These are phyloP conservation scores for Apeltes quadracus DNA, from an alignment of 2,113 vertebrate species.

Conservation along the genomic window DNA sequence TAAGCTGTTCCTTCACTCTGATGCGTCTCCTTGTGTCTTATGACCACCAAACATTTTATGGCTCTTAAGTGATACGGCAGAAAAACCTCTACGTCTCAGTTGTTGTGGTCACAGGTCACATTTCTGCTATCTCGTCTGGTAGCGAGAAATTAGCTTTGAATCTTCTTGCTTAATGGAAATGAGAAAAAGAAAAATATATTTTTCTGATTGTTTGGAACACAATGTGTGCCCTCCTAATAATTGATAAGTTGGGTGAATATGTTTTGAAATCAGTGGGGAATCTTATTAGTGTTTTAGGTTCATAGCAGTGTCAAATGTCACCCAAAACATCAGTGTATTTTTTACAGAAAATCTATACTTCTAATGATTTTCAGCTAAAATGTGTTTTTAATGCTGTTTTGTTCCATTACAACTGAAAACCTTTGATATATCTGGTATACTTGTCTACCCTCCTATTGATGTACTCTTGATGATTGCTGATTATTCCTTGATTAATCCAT, in stretches of 20 bases:
- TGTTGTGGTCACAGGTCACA: background rate
- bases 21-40: background rate
- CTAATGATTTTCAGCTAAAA: too few species aligned
- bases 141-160: background rate
- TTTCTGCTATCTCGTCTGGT: background rate
- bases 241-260: background rate
- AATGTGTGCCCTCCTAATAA: background rate
- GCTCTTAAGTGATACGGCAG: background rate
- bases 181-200: background rate
- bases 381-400: background rate
- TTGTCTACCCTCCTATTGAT: background rate
- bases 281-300: too few species aligned
- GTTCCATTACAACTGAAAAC: background rate
- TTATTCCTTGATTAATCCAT: too few species aligned
- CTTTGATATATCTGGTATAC: background rate
- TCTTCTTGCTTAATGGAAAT: background rate
- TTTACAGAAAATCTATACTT: too few species aligned
- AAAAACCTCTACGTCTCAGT: background rate
- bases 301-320: too few species aligned
- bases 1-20: background rate
- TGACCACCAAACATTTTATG: slow-evolving; percentile 25
- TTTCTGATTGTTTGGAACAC: background rate
- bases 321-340: too few species aligned
- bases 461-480: too few species aligned
- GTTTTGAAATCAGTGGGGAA: background rate